Conservation (phyloP, 2,797 vertebrate species). For the Iguana delicatissima region DNA sequence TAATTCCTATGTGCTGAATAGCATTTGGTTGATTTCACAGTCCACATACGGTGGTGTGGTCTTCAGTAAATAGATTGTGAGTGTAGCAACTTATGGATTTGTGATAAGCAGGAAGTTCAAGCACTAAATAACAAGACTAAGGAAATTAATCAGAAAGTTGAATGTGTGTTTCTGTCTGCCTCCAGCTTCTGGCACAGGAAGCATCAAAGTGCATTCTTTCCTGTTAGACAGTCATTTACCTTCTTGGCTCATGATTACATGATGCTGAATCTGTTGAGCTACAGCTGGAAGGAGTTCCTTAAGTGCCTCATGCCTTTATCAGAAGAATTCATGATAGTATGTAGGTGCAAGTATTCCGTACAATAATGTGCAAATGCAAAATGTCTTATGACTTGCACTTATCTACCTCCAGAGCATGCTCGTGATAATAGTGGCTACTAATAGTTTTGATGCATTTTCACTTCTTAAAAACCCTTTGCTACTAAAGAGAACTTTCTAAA, state of each 20-base stretch:
- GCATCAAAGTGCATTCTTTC: background rate
- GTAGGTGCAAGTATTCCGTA: background rate
- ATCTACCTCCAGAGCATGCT: background rate
- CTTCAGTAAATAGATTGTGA: too few species aligned
- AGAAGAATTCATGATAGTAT: background rate
- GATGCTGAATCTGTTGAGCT: background rate
- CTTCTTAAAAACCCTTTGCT: background rate
- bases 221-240: background rate
- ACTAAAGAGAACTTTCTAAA: background rate
- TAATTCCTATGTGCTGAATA: too few species aligned
- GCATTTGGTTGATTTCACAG: too few species aligned
- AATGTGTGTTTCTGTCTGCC: too few species aligned
- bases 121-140: too few species aligned
- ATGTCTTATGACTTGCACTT: background rate
- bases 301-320: background rate
- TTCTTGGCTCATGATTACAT: background rate
- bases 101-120: too few species aligned
- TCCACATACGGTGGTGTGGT: too few species aligned
- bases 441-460: background rate
- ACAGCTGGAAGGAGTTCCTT: background rate
- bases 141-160: too few species aligned
- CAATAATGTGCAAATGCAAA: background rate
- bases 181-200: background rate
- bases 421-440: background rate
- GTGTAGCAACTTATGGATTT: too few species aligned